Base-by-base conservation (phyloP, 92 coral and sea anemone species). In the Hydrozoanthus gracilis region DNA sequence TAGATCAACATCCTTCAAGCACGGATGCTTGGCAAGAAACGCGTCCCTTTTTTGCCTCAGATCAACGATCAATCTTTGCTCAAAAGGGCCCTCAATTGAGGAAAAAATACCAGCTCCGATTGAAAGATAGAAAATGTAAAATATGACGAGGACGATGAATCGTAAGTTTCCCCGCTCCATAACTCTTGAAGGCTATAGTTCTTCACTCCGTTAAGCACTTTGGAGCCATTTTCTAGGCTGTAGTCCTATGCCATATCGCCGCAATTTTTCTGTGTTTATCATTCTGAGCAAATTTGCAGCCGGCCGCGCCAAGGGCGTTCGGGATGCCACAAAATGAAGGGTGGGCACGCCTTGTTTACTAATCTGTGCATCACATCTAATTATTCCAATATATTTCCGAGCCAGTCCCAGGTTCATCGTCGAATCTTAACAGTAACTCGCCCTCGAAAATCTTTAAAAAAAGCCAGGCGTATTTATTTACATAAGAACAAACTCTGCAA, bases 101-200 rank as follows among this genome's bases (percentile, higher is more conserved):
- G 99, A 95, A 84, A 97, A 97, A 64, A 97, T 97, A 68, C 96
- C 94, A 5, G 99, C 96, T 47, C 99, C 99, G 56, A 97, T 96
- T 4, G 95, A 92, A 7, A 97, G 90, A 87, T 97, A 97, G 83
- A 91, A 93, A 3, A 97, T 83, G 46, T 97, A 95, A n/a, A 97
- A 93, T 71, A 92, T 77, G 44, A 93, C 88, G 15, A 93, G 87
- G 7, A 91, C 93, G 44, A 97, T 54, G 45, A 97, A 86, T 12
- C 99, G 93, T 5, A 97, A 73, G 4, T 92, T 97, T 2, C 95
- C 98, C 67, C 96, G 93, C 79, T 97, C 98, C 98, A 97, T 97
- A 4, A 7, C 73, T 10, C 7, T 75, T 18, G 12, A 54, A 54
- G 47, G 0, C 12, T 13, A 47, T 58, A 51, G 60, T 56, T 10